phyloP scores from a whole-genome alignment of 2,113 vertebrate genomes.

The Pedetes capensis region DNA sequence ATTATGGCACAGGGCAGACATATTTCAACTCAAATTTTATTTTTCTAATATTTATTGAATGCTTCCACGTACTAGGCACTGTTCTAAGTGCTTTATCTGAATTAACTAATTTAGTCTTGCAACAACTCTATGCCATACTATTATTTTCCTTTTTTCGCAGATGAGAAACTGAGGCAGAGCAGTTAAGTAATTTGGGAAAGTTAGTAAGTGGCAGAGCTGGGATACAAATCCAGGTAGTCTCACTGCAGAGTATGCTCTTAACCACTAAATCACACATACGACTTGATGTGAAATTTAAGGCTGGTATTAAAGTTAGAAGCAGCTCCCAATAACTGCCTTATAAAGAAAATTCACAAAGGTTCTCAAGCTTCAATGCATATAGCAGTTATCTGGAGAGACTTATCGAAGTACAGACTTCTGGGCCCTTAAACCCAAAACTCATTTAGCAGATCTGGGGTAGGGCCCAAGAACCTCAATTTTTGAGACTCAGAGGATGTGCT shows the following conservation, averaged over 20 bases:
- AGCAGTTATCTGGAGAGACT: constrained; percentile 1
- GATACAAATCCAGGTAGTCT: constrained; percentile 12
- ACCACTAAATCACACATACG: constrained; percentile 11
- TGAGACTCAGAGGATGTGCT: background rate
- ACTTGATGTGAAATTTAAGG: constrained; percentile 25
- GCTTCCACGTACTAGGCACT: background rate
- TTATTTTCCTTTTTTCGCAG: constrained; percentile 38
- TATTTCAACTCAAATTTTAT: constrained; percentile 10
- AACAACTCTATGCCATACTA: constrained; percentile 9
- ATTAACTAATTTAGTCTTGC: constrained; percentile 37
- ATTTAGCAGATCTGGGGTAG: background rate
- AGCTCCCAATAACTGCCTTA: background rate
- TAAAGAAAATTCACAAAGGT: background rate
- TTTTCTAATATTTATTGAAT: constrained; percentile 30
- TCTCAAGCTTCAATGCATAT: constrained; percentile 17
- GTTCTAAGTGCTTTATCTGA: background rate
- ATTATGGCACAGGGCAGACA: background rate
- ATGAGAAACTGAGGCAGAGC: background rate
- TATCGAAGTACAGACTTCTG: constrained; percentile 36
- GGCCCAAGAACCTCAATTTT: background rate
- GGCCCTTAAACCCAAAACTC: background rate
- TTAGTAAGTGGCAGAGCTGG: background rate
- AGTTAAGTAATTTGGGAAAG: constrained; percentile 39
- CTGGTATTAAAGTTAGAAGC: constrained; percentile 21
- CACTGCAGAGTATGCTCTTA: constrained; percentile 6